Evolutionary conservation across 2,797 vertebrate genomes (phyloP), one percentile per base, ranked within the genome.

Genomic region (Sebastes nivosus): DNA sequence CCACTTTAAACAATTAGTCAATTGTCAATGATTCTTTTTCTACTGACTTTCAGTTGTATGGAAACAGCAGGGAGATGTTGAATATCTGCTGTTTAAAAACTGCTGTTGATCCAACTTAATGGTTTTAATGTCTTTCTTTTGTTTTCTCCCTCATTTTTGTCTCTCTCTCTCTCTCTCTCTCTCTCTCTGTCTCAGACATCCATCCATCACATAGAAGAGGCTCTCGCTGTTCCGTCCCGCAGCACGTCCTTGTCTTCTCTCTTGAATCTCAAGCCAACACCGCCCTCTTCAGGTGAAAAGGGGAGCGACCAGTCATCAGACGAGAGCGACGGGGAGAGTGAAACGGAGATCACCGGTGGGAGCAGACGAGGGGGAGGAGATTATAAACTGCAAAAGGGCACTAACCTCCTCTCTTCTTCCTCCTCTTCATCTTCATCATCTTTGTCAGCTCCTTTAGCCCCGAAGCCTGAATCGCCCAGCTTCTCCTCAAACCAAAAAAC

Each of bases 231-330:
- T 0, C 2, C 12, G 0, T 11, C 38, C 2, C 7, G 2, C 11
- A 16, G 6, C 4, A 1, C 25, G 0, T 0, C 63, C 2, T 1
- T 63, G 13, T n/a, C 38, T 4, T 72, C 65, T 1, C 25, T 81
- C 8, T 1, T 75, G 20, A 65, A 8, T 6, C 0, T 85, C 10
- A 22, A 64, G 42, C 10, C 32, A 58, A 27, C 52, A 2, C 5
- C n/a, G 69, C 87, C 83, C 69, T 77, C 88, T 78, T 8, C 81
- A 55, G 78, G 34, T 2, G 5, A 16, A 20, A 88, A 64, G 5
- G 38, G 18, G 63, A 68, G 4, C 60, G 22, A 5, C 16, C 36
- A 3, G 0, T 67, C 42, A 0, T 66, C 67, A 12, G 72, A 71
- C 0, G 61, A 86, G 7, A 84, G 81, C 1, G 76, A 84, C 0